phyloP scores from a whole-genome alignment of 2,797 vertebrate genomes.

The Decapterus maruadsi region DNA sequence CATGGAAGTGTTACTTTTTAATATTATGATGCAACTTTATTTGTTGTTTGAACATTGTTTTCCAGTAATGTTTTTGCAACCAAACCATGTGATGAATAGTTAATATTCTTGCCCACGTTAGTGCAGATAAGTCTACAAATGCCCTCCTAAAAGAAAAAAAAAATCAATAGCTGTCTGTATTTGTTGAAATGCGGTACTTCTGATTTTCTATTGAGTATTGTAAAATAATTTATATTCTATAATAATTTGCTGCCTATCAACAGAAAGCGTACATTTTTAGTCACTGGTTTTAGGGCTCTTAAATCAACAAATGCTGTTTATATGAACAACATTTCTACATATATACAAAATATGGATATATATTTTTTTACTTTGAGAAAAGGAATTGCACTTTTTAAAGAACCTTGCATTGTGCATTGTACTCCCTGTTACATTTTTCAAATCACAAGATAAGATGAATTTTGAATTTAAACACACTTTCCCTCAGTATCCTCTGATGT shows the following conservation, averaged over 20 bases:
- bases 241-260: slow-evolving; percentile 79
- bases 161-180: slow-evolving; percentile 63
- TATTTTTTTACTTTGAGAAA: slow-evolving; percentile 90
- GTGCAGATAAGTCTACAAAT: slow-evolving; percentile 57
- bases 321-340: slow-evolving; percentile 89
- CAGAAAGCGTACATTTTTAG: slow-evolving; percentile 79
- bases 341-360: slow-evolving; percentile 87
- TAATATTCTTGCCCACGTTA: slow-evolving; percentile 67
- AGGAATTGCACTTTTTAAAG: slow-evolving; percentile 89
- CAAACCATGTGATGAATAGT: slow-evolving; percentile 67
- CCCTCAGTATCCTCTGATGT: slow-evolving; percentile 80
- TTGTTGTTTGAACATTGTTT: slow-evolving; percentile 71
- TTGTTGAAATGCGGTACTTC: slow-evolving; percentile 79
- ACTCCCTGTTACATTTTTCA: slow-evolving; percentile 83
- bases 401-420: slow-evolving; percentile 84
- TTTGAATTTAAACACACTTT: slow-evolving; percentile 77
- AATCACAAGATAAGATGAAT: slow-evolving; percentile 73
- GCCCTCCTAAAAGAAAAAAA: slow-evolving; percentile 63
- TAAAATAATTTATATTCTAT: slow-evolving; percentile 82
- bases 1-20: slow-evolving; percentile 83
- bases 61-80: slow-evolving; percentile 73
- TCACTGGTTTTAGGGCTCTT: slow-evolving; percentile 83
- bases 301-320: slow-evolving; percentile 85
- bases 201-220: slow-evolving; percentile 81
- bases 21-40: slow-evolving; percentile 66